Conservation (phyloP, 2,888 invertebrate genomes). For the Troides oblongomaculatus region DNA sequence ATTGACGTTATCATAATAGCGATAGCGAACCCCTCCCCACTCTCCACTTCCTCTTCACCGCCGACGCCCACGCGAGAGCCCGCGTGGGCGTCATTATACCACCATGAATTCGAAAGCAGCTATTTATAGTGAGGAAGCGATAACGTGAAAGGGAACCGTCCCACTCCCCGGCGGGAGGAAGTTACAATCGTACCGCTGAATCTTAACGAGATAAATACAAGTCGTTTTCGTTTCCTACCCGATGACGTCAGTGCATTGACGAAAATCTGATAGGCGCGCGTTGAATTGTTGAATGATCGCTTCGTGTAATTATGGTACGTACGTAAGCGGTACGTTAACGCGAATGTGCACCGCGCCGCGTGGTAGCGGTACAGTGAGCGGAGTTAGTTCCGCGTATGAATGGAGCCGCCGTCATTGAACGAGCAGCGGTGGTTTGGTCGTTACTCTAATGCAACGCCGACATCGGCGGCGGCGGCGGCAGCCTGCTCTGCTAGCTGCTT, state of each 20-base stretch:
- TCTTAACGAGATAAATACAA: slow-evolving; percentile 17
- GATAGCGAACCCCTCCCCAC: slow-evolving; percentile 8
- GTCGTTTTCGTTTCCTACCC: slow-evolving; percentile 17
- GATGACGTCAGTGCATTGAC: slow-evolving; percentile 31
- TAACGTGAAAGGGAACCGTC: slow-evolving; percentile 55
- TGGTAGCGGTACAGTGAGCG: slow-evolving; percentile 52
- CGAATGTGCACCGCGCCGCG: slow-evolving; percentile 39
- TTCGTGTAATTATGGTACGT: slow-evolving; percentile 24
- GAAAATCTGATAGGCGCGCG: slow-evolving; percentile 20
- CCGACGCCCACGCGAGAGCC: slow-evolving; percentile 25
- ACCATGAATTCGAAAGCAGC: slow-evolving; percentile 58
- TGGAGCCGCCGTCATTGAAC: slow-evolving; percentile 62
- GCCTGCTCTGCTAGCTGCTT: slow-evolving; percentile 14
- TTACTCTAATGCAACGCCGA: slow-evolving; percentile 50
- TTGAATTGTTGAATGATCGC: slow-evolving; percentile 17
- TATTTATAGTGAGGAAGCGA: slow-evolving; percentile 64
- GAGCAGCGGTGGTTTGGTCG: slow-evolving; percentile 33
- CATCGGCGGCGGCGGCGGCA: slow-evolving; percentile 36
- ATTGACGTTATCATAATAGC: slow-evolving; percentile 27
- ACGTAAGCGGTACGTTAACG: slow-evolving; percentile 30
- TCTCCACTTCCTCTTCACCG: slow-evolving; percentile 18
- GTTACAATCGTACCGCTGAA: slow-evolving; percentile 33
- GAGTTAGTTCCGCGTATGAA: slow-evolving; percentile 57
- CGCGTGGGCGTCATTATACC: slow-evolving; percentile 62
- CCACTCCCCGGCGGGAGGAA: slow-evolving; percentile 43